Evolutionary conservation across 2,888 invertebrate species (phyloP).

Genomic region (Drosophila multiciliata): DNA sequence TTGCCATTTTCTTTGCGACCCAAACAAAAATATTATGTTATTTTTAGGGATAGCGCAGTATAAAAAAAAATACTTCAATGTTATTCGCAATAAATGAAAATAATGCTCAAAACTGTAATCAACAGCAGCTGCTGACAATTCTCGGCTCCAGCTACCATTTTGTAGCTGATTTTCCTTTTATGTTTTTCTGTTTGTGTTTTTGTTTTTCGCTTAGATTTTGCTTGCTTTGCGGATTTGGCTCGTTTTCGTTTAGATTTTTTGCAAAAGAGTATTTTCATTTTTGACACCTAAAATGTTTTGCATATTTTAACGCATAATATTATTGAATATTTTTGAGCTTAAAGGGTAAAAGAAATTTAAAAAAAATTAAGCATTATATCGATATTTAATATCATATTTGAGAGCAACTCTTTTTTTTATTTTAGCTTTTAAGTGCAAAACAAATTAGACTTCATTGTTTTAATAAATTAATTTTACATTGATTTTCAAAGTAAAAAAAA

Average conservation of each 20-base stretch:
- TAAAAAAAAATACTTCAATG: slow-evolving; percentile 74
- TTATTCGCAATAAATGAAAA: slow-evolving; percentile 78
- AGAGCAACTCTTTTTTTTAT: background rate
- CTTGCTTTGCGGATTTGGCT: slow-evolving; percentile 43
- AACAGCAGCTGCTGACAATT: slow-evolving; percentile 71
- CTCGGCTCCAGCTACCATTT: slow-evolving; percentile 10
- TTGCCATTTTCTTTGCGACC: slow-evolving; percentile 34
- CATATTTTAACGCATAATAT: background rate
- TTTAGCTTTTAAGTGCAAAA: background rate
- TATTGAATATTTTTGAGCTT: background rate
- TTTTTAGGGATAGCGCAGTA: slow-evolving; percentile 37
- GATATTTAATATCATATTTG: background rate
- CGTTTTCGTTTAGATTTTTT: slow-evolving; percentile 2
- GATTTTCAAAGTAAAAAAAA: slow-evolving; percentile 27
- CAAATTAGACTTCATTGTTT: too few species aligned
- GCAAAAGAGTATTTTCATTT: background rate
- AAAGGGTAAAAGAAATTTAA: background rate
- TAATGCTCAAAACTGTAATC: slow-evolving; percentile 78
- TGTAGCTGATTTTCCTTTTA: slow-evolving; percentile 24
- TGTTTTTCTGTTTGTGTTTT: slow-evolving; percentile 5
- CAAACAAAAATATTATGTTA: slow-evolving; percentile 29
- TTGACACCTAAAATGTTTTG: accelerated
- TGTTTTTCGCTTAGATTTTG: slow-evolving; percentile 20
- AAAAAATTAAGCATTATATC: background rate
- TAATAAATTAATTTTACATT: too few species aligned